Base-by-base conservation (phyloP, 1,140 invertebrate species). In the Eufriesea mexicana region DNA sequence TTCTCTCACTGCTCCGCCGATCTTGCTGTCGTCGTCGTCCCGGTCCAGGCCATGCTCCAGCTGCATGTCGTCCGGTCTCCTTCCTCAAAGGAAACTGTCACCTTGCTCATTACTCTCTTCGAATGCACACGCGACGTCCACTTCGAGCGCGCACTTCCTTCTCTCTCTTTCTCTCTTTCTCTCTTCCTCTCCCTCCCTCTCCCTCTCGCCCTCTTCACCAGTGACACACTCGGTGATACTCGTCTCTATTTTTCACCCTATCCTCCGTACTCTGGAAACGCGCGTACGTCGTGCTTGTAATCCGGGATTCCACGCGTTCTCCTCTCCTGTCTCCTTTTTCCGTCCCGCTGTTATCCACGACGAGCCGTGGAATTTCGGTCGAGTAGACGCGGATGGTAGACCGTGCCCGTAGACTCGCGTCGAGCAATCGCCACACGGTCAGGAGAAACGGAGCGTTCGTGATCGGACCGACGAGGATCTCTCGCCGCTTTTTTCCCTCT, bases 21-120 rank as follows among this genome's bases (percentile, higher is more conserved):
- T 62, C 75, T 80, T 73, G 66, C 61, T 77, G 61, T 42, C 57
- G 74, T 42, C 57, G 74, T 83, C 86, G 86, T 88, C 85, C 78
- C 78, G 68, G 66, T 67, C 45, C 79, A 51, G 72, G 74, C 62
- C 74, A 77, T 83, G 62, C 59, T 73, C 80, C 28, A 81, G 66
- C 77, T 62, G 72, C 79, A 72, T 80, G 84, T 86, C 87, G 78
- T 77, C 85, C 78, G 67, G 78, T 85, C 77, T 80, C 72, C 83
- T 66, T 66, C 70, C 79, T 64, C 78, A 16, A 54, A 57, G 64
- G 68, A 25, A 70, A 84, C 49, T 59, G 84, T 84, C 88, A 84
- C 78, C 76, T 28, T 78, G 75, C 68, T 77, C 84, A 85, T 85
- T 55, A 84, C 80, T 84, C 51, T 79, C 61, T 28, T 55, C 64